Evolutionary conservation across 2,113 vertebrate genomes (phyloP).

Genomic region (Petrocephalus zakoni): DNA sequence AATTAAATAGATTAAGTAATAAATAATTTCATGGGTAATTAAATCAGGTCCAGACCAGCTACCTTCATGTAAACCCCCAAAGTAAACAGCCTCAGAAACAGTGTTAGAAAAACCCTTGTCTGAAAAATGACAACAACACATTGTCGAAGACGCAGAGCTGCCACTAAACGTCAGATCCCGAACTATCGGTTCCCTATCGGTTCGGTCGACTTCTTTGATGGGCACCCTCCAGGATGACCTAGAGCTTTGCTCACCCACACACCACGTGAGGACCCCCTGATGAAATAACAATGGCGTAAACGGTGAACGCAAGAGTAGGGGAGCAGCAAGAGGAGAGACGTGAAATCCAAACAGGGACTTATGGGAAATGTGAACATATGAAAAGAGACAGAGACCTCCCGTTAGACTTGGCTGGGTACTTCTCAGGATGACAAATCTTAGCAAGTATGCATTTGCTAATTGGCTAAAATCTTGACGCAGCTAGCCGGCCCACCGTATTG

Average conservation of each 20-base stretch:
- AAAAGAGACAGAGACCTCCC: constrained; percentile 60
- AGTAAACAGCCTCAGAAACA: constrained; percentile 24
- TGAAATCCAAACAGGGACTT: constrained; percentile 47
- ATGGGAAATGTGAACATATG: constrained; percentile 58
- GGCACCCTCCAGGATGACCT: neutral
- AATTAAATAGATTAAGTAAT: constrained; percentile 45
- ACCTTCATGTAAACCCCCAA: constrained; percentile 28
- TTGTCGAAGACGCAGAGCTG: constrained; percentile 28
- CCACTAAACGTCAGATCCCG: neutral
- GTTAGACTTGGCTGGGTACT: constrained; percentile 55
- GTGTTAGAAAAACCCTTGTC: constrained; percentile 21
- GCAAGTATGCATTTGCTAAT: constrained; percentile 58
- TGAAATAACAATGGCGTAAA: constrained; percentile 55
- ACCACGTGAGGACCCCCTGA: constrained; percentile 53
- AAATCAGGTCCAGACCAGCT: constrained; percentile 28
- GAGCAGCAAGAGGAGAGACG: constrained; percentile 42
- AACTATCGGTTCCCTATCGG: constrained; percentile 42
- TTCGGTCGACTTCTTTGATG: constrained; percentile 36
- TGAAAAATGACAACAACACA: neutral
- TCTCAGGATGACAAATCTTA: constrained; percentile 58
- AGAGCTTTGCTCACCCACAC: neutral
- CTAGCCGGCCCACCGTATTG: neutral
- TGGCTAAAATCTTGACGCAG: constrained; percentile 29
- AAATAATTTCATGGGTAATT: constrained; percentile 43
- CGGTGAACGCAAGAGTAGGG: constrained; percentile 50